Percentiles rank a stretch among this genome's conserved stretches.
Conservation (phyloP, 2,797 vertebrate genomes). For the Champsocephalus esox region DNA sequence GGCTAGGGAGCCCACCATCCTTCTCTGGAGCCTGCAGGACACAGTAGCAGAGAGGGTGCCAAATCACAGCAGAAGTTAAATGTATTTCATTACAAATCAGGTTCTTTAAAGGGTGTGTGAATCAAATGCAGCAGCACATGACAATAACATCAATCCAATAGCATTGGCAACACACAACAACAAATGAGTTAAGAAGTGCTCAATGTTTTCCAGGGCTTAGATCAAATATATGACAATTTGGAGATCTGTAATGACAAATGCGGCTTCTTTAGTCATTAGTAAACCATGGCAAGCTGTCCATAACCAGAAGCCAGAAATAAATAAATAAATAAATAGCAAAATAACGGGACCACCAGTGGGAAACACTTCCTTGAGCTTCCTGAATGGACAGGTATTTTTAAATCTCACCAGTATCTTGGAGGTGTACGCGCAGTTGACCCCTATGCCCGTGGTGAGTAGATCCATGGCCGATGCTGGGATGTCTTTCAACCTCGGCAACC, state of each 20-base stretch:
- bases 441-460: slow-evolving; percentile 89
- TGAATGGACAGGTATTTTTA: slow-evolving; percentile 59
- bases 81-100: not conserved
- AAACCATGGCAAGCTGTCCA: no score
- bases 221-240: no score
- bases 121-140: not conserved
- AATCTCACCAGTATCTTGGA: slow-evolving; percentile 94
- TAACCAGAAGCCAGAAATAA: no score
- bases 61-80: not conserved
- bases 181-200: not conserved
- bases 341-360: no score
- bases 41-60: slow-evolving; percentile 5
- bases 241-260: no score
- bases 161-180: not conserved
- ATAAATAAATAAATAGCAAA: no score
- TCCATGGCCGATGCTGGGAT: slow-evolving; percentile 89
- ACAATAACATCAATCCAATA: not conserved
- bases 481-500: slow-evolving; percentile 89
- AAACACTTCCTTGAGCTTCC: slow-evolving; percentile 21
- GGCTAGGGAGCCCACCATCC: slow-evolving; percentile 93
- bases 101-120: not conserved
- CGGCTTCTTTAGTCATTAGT: no score
- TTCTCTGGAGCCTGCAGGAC: slow-evolving; percentile 90
- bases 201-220: not conserved
- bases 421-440: slow-evolving; percentile 97